These are phyloP conservation scores for Aspidoscelis tigris DNA, from an alignment of 2,113 vertebrate species.

Conservation along the genomic window DNA sequence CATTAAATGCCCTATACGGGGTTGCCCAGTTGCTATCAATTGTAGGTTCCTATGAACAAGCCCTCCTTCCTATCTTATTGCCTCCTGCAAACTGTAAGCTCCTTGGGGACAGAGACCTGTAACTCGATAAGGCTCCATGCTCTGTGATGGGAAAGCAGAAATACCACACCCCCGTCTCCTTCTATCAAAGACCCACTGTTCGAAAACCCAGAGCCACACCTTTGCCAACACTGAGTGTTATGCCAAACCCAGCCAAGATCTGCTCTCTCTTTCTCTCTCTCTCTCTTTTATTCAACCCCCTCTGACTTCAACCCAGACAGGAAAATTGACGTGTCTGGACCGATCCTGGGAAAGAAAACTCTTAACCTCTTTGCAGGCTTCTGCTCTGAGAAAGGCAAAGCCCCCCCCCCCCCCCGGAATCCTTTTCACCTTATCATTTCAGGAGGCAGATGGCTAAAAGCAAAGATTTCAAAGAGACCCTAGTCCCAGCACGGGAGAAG, in stretches of 20 bases:
- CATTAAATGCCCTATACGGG: too few relatives aligned
- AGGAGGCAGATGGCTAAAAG: neutral
- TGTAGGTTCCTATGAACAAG: too few relatives aligned
- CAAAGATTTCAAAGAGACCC: neutral
- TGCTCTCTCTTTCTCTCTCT: constrained; percentile 7
- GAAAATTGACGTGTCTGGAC: neutral
- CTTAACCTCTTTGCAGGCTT: neutral
- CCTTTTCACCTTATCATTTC: neutral
- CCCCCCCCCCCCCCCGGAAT: neutral
- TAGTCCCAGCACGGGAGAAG: neutral
- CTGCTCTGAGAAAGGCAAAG: too few relatives aligned
- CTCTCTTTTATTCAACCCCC: neutral
- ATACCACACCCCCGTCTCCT: neutral
- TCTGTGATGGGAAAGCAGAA: too few relatives aligned
- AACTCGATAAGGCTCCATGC: neutral
- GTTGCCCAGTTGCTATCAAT: too few relatives aligned
- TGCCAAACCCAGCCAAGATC: neutral
- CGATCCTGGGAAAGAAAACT: neutral
- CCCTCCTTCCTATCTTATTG: too few relatives aligned
- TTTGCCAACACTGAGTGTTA: neutral
- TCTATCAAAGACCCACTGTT: too few relatives aligned
- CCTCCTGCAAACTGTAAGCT: neutral
- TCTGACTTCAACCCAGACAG: neutral
- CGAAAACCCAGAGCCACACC: neutral
- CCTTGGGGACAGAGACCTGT: neutral